Conservation (phyloP, 2,888 invertebrate genomes). For the Crioceris asparagi region DNA sequence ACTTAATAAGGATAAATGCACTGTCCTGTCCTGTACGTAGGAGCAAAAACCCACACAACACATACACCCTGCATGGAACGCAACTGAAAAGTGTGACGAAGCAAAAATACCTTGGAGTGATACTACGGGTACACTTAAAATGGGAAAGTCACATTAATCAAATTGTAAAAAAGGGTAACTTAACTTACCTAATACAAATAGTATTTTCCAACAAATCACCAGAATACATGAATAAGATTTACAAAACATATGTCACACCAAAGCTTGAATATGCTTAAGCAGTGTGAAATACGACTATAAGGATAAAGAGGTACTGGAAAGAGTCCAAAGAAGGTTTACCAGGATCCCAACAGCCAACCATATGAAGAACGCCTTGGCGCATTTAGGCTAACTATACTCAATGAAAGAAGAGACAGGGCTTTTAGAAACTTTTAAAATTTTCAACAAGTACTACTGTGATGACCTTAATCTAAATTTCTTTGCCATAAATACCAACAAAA, state of each 20-base stretch:
- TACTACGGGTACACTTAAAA: not conserved
- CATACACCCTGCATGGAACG: not conserved
- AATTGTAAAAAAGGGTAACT: conserved; percentile 2
- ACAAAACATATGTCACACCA: conserved; percentile 3
- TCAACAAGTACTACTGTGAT: no score
- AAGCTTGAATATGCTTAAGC: not conserved
- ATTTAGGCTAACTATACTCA: no score
- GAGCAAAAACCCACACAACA: not conserved
- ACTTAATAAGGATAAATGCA: not conserved
- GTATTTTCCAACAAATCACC: not conserved
- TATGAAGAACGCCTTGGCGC: no score
- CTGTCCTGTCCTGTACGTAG: not conserved
- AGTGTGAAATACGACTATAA: conserved; percentile 1
- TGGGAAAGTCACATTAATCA: not conserved
- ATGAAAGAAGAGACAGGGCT: no score
- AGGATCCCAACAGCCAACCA: no score
- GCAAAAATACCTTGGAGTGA: conserved; percentile 1
- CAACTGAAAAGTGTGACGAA: not conserved
- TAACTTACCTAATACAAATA: not conserved
- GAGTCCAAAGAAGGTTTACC: not conserved
- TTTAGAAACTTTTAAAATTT: no score
- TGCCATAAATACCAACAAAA: no score
- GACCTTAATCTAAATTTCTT: no score
- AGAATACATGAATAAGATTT: not conserved
- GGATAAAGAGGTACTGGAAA: conserved; percentile 4